Evolutionary conservation across 1,140 invertebrate genomes (phyloP).

Genomic region (Proctacanthus coquilletti): DNA sequence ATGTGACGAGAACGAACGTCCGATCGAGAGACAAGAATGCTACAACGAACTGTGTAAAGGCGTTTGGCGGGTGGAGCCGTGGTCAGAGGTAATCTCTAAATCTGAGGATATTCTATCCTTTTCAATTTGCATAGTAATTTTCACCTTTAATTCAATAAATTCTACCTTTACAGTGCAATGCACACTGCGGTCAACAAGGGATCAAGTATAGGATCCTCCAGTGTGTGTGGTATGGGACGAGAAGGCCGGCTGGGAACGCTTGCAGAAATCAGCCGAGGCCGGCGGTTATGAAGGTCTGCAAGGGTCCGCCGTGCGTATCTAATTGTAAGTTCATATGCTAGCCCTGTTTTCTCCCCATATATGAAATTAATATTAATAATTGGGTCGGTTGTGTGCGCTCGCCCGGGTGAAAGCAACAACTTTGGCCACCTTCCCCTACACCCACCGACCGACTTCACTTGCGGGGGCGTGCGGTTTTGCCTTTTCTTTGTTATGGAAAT

Average conservation of each 20-base stretch:
- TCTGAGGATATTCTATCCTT: slow-evolving; percentile 3
- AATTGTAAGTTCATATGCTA: slow-evolving; percentile 22
- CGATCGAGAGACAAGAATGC: slow-evolving; percentile 56
- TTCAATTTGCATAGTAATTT: neutral
- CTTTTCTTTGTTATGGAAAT: neutral
- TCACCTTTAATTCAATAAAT: no score
- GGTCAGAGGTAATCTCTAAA: slow-evolving; percentile 57
- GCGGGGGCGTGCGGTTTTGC: neutral
- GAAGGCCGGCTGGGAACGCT: slow-evolving; percentile 63
- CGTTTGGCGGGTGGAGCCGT: slow-evolving; percentile 68
- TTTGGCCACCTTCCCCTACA: no score
- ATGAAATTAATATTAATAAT: neutral
- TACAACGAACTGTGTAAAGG: slow-evolving; percentile 64
- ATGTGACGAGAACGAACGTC: slow-evolving; percentile 52
- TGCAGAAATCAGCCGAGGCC: slow-evolving; percentile 59
- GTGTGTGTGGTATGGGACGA: slow-evolving; percentile 75
- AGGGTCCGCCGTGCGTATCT: slow-evolving; percentile 43
- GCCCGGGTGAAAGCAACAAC: no score
- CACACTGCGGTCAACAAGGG: slow-evolving; percentile 49
- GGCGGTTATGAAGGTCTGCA: slow-evolving; percentile 58
- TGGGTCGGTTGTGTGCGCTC: no score
- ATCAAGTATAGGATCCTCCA: slow-evolving; percentile 69
- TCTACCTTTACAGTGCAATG: slow-evolving; percentile 56
- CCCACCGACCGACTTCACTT: neutral
- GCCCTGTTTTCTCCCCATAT: neutral